Evolutionary conservation across 35 echinoderm and acorn worm species (phyloP).

Genomic region (Chiridota heheva): DNA sequence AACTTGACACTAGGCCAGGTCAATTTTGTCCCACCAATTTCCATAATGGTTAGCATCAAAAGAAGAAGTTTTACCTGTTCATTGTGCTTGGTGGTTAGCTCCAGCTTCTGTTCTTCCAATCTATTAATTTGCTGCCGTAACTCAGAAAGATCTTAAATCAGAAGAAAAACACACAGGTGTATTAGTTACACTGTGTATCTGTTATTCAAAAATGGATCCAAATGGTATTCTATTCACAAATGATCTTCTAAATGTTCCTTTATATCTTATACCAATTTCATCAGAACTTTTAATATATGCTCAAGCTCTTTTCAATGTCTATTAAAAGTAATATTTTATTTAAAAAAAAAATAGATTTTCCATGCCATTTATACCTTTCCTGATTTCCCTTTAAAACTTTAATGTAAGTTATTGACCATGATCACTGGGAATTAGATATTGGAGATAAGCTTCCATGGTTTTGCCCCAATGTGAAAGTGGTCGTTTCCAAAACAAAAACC

Average conservation of each 20-base stretch:
- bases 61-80: conserved; percentile 20
- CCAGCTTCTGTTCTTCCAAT: conserved; percentile 34
- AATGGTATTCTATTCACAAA: background rate
- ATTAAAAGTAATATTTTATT: too few relatives aligned
- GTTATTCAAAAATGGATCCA: background rate
- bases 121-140: conserved; percentile 30
- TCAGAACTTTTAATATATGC: background rate
- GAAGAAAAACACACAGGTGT: background rate
- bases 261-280: background rate
- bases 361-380: too few relatives aligned
- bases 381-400: too few relatives aligned
- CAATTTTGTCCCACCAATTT: too few relatives aligned
- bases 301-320: background rate
- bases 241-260: background rate
- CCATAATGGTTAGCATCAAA: background rate
- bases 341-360: too few relatives aligned
- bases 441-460: too few relatives aligned
- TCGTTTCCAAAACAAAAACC: too few relatives aligned
- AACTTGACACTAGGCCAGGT: background rate
- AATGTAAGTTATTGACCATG: too few relatives aligned
- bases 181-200: background rate
- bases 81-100: conserved; percentile 36
- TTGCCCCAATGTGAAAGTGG: too few relatives aligned
- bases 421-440: too few relatives aligned
- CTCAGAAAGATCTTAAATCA: conserved; percentile 27